Percentiles rank a stretch among this genome's conserved stretches.
phyloP scores from a whole-genome alignment of 2,888 invertebrate species.

The Eilema sororculum region DNA sequence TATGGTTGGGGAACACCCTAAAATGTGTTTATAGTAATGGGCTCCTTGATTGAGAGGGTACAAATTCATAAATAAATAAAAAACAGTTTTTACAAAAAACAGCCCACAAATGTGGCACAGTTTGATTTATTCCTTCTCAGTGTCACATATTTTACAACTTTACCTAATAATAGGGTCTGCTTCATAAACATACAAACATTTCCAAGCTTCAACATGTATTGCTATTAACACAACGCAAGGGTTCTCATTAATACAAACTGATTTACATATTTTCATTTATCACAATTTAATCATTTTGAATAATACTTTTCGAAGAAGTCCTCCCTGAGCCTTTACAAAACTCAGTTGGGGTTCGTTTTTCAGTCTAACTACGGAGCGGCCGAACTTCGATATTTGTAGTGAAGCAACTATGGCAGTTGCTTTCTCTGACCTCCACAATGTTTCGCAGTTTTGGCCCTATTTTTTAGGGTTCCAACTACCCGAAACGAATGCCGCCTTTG shows the following conservation, averaged over 20 bases:
- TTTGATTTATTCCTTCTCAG: constrained; percentile 81
- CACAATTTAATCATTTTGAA: not conserved
- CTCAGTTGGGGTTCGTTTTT: not conserved
- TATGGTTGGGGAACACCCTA: not conserved
- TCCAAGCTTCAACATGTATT: constrained; percentile 55
- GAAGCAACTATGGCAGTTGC: too few species aligned
- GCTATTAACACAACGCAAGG: constrained; percentile 45
- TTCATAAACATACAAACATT: constrained; percentile 65
- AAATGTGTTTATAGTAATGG: not conserved
- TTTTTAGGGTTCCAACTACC: too few species aligned
- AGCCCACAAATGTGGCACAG: constrained; percentile 80
- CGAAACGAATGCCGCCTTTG: not conserved
- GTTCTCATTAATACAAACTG: constrained; percentile 30
- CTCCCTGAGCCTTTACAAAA: not conserved
- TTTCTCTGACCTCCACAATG: too few species aligned
- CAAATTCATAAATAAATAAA: constrained; percentile 5
- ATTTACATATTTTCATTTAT: constrained; percentile 4
- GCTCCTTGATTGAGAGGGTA: not conserved
- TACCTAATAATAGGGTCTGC: constrained; percentile 61
- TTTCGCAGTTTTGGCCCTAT: too few species aligned
- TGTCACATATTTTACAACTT: constrained; percentile 70
- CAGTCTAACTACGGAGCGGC: not conserved
- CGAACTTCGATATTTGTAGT: not conserved
- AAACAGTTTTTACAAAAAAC: constrained; percentile 67
- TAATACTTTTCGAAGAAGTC: not conserved